phyloP scores from a whole-genome alignment of 1,140 invertebrate species.

The Nephila pilipes region DNA sequence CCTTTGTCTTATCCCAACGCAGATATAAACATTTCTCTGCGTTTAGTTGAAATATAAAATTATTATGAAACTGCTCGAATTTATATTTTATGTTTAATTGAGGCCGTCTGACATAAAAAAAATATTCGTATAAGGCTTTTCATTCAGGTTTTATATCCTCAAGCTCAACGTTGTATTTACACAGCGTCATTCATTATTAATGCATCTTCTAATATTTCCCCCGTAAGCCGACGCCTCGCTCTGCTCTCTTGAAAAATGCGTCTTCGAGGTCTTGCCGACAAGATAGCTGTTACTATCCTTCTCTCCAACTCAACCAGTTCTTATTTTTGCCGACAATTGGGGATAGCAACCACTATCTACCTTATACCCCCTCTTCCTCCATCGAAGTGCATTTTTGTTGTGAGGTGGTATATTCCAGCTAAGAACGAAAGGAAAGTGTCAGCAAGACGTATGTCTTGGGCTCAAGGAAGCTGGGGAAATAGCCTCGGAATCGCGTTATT shows the following conservation, averaged over 20 bases:
- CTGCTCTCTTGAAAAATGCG: constrained; percentile 47
- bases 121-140: not conserved
- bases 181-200: constrained; percentile 52
- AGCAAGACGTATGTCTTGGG: constrained; percentile 72
- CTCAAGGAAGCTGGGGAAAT: constrained; percentile 52
- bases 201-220: constrained; percentile 38
- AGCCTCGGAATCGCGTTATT: constrained; percentile 60
- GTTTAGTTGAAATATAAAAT: too few relatives aligned
- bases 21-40: too few relatives aligned
- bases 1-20: too few relatives aligned
- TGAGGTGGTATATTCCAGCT: not conserved
- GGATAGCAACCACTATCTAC: not conserved
- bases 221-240: not conserved
- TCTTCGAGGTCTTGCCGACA: constrained; percentile 30
- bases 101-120: not conserved
- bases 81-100: not conserved
- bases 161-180: not conserved
- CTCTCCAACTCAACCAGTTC: constrained; percentile 12
- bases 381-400: constrained; percentile 6
- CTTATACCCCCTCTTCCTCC: not conserved
- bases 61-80: too few relatives aligned
- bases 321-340: constrained; percentile 15
- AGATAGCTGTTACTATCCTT: constrained; percentile 55
- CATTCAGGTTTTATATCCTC: not conserved
- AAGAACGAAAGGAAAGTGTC: constrained; percentile 58